Base-by-base conservation (phyloP, 1,140 invertebrate species). In the Araneus ventricosus region DNA sequence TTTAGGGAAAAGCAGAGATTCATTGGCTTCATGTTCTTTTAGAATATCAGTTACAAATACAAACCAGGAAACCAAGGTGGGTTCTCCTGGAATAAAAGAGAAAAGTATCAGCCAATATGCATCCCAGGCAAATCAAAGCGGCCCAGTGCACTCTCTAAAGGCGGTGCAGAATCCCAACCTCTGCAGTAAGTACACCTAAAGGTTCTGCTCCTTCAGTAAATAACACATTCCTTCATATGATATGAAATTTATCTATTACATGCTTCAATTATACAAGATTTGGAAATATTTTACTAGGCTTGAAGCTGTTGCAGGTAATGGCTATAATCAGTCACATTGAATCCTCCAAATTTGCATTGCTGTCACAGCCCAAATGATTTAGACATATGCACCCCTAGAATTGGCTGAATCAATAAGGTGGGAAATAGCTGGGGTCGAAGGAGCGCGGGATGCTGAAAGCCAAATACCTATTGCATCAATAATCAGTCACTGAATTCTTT, bases 11-110 rank as follows among this genome's bases (percentile, higher is more conserved):
- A 95, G 99, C 99, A 0, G 98, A 98, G 95, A 96, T 99, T 0
- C 96, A 99, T 63, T 96, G 98, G 94, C 96, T 99, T 75, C 99
- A 99, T 95, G 97, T n/a, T n/a, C n/a, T 98, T 96, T 97, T 97
- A 95, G 98, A 99, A 95, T 99, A 99, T 95, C 99, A 98, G 99
- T 95, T 99, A 99, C 96, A 99, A 99, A 95, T 99, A 99, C 96
- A 96, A 98, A 94, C 98, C 98, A 99, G 99, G 96, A 99, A 99
- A 92, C 57, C 37, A 52, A 94, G 86, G 27, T 10, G 20, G 30
- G n/a, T 41, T 45, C 45, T 17, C 63, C 24, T 27, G 27, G n/a
- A 67, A 30, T 24, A 34, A 94, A 89, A 94, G 92, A 93, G n/a
- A 22, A 63, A 27, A 67, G 27, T 57, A 34, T 22, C n/a, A 4